These are phyloP conservation scores for Albula glossodonta DNA, from an alignment of 2,113 vertebrate genomes.

Conservation along the genomic window DNA sequence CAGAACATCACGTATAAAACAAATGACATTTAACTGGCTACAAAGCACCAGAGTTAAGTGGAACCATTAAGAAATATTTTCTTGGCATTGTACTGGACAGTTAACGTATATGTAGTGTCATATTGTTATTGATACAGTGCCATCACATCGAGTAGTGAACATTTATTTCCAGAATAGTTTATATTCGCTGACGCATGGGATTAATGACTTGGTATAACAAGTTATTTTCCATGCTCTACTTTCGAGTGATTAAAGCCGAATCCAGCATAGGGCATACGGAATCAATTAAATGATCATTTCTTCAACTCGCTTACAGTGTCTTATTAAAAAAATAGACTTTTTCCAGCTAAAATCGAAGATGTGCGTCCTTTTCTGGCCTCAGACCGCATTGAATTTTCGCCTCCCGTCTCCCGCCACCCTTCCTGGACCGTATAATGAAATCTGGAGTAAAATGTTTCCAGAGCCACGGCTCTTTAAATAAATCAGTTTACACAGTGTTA, in stretches of 20 bases:
- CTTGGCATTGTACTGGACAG: slow-evolving; percentile 46
- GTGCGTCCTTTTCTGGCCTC: slow-evolving; percentile 57
- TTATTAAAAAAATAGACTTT: slow-evolving; percentile 77
- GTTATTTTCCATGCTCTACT: slow-evolving; percentile 71
- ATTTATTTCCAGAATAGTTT: slow-evolving; percentile 42
- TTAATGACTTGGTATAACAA: slow-evolving; percentile 75
- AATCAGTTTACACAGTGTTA: slow-evolving; percentile 70
- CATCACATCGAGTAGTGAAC: slow-evolving; percentile 59
- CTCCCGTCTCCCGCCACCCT: slow-evolving; percentile 52
- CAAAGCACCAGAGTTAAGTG: slow-evolving; percentile 5
- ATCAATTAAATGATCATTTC: slow-evolving; percentile 80
- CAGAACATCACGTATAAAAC: background rate
- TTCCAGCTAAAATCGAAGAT: slow-evolving; percentile 67
- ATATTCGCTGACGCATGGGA: slow-evolving; percentile 59
- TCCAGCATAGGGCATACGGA: slow-evolving; percentile 77
- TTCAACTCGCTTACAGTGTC: slow-evolving; percentile 41
- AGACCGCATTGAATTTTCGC: slow-evolving; percentile 63
- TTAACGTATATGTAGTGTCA: slow-evolving; percentile 54
- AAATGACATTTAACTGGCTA: background rate
- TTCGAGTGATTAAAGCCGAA: slow-evolving; percentile 73
- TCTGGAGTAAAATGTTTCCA: slow-evolving; percentile 60
- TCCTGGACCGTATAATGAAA: slow-evolving; percentile 57
- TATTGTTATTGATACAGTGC: slow-evolving; percentile 62
- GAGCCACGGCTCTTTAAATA: slow-evolving; percentile 70
- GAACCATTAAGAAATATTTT: slow-evolving; percentile 23